phyloP scores from a whole-genome alignment of 2,113 vertebrate species.

The Hippoglossus stenolepis region DNA sequence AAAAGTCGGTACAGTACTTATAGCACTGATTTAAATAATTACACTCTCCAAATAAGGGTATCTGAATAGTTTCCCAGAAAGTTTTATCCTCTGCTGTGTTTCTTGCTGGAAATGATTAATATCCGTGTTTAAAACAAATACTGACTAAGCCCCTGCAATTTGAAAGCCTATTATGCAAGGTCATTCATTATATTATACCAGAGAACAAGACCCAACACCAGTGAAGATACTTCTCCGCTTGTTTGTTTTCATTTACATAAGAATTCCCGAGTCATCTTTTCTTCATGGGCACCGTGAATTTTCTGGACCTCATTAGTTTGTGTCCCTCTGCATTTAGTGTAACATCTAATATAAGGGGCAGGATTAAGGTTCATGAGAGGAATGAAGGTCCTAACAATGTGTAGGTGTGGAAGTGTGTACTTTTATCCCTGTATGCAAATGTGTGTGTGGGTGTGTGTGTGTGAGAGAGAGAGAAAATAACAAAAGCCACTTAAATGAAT shows the following conservation, averaged over 20 bases:
- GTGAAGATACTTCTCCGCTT: not conserved
- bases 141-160: conserved; percentile 5
- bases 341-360: not conserved
- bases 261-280: not conserved
- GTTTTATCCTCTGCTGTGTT: conserved; percentile 20
- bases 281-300: not conserved
- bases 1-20: conserved; percentile 2
- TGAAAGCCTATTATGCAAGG: conserved; percentile 36
- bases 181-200: conserved; percentile 36
- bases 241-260: not conserved
- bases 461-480: not conserved
- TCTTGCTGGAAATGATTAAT: conserved; percentile 12
- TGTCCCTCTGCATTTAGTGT: not conserved
- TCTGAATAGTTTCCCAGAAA: conserved; percentile 7
- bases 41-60: conserved; percentile 23
- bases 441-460: not conserved
- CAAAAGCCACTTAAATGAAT: conserved; percentile 13
- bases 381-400: not conserved
- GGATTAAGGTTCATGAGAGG: not conserved
- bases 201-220: not conserved
- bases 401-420: not conserved
- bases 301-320: conserved; percentile 12
- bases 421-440: not conserved
- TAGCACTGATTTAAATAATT: conserved; percentile 39
- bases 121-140: conserved; percentile 27